Evolutionary conservation across 2,888 invertebrate species (phyloP).

Genomic region (Crossocerus cetratus): DNA sequence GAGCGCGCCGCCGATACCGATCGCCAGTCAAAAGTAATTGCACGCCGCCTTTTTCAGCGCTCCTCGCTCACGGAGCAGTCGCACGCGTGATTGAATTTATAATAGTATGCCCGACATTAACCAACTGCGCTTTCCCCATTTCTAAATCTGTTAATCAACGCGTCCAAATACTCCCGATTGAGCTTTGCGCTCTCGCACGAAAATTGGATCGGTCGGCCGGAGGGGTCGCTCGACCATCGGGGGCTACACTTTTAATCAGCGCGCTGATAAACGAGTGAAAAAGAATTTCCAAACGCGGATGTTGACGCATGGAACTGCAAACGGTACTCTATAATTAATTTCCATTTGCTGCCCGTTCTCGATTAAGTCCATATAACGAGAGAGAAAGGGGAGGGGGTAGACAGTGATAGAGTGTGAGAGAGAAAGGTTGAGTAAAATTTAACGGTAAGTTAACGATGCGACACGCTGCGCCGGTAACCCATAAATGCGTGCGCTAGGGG

Average conservation of each 20-base stretch:
- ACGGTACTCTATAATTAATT: conserved; percentile 12
- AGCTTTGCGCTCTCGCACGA: too few species aligned
- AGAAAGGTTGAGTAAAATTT: conserved; percentile 64
- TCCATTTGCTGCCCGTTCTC: conserved; percentile 3
- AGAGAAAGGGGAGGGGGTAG: conserved; percentile 12
- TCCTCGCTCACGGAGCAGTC: conserved; percentile 17
- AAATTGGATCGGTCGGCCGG: too few species aligned
- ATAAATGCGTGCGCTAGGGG: conserved; percentile 66
- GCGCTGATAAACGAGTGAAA: not conserved
- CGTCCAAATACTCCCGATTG: too few species aligned
- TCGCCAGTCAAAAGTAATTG: conserved; percentile 45
- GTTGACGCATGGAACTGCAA: conserved; percentile 5
- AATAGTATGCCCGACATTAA: conserved; percentile 12
- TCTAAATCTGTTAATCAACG: too few species aligned
- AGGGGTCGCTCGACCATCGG: too few species aligned
- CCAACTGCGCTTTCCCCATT: too few species aligned
- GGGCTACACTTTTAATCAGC: too few species aligned
- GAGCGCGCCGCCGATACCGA: conserved; percentile 49
- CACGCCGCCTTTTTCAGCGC: conserved; percentile 35
- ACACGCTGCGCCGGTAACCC: conserved; percentile 73
- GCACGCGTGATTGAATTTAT: conserved; percentile 42
- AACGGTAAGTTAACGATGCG: conserved; percentile 68
- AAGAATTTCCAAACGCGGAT: not conserved
- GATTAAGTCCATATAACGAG: conserved; percentile 20
- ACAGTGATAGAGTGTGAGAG: conserved; percentile 26